Evolutionary conservation across 2,797 vertebrate genomes (phyloP).

Genomic region (Tenualosa thibaudeaui): DNA sequence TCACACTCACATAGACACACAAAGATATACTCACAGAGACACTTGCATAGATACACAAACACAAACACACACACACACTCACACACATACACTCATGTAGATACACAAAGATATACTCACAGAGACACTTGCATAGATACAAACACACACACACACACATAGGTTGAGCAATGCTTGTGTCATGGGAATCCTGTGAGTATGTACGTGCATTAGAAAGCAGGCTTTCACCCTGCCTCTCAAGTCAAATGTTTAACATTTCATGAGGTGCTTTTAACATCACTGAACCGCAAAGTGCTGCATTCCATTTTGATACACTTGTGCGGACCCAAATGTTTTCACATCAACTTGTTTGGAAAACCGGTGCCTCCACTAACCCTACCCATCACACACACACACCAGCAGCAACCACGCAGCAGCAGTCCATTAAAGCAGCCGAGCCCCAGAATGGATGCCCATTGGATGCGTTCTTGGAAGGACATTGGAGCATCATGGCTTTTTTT

Average conservation of each 20-base stretch:
- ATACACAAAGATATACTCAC: neutral
- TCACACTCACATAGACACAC: neutral
- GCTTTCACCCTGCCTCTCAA: neutral
- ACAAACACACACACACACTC: neutral
- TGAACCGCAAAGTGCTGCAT: constrained; percentile 20
- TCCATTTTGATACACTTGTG: constrained; percentile 1
- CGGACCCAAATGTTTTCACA: neutral
- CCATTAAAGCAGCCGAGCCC: neutral
- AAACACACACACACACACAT: neutral
- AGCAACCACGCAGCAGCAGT: neutral
- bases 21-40: neutral
- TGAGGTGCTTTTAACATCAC: constrained; percentile 22
- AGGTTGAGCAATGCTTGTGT: neutral
- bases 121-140: neutral
- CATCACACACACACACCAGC: neutral
- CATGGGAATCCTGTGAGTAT: constrained; percentile 2
- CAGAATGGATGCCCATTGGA: too few species aligned
- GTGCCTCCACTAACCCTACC: neutral
- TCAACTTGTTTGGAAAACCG: neutral
- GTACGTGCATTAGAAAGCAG: neutral
- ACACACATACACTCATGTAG: too few species aligned
- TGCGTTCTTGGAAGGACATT: neutral
- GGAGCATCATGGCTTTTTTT: neutral
- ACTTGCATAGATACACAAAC: neutral
- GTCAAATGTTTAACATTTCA: neutral